A percentile compares a stretch with the other conserved stretches of the same genome.
These are phyloP conservation scores for Caradrina kadenii DNA, from an alignment of 2,888 invertebrate genomes.

Conservation along the genomic window DNA sequence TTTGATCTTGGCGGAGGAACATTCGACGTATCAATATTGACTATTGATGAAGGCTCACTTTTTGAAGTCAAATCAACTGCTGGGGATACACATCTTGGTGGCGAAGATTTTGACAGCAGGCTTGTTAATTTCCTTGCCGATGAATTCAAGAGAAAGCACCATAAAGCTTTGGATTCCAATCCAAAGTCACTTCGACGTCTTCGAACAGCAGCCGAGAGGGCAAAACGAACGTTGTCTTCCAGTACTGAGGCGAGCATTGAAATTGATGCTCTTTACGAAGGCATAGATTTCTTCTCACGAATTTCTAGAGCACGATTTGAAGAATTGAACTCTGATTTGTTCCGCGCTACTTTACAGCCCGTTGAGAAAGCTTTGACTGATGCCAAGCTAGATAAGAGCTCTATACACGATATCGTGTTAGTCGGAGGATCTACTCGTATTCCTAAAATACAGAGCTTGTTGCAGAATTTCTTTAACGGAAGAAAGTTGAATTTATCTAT, in stretches of 20 bases:
- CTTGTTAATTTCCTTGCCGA: slow-evolving; percentile 92
- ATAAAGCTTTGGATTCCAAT: slow-evolving; percentile 92
- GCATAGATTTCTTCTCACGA: slow-evolving; percentile 92
- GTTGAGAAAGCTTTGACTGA: slow-evolving; percentile 94
- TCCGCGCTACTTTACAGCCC: slow-evolving; percentile 93
- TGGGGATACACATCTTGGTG: slow-evolving; percentile 96
- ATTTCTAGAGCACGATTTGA: slow-evolving; percentile 94
- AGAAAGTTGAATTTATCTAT: slow-evolving; percentile 93
- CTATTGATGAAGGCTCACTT: slow-evolving; percentile 94
- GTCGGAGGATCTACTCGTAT: slow-evolving; percentile 96
- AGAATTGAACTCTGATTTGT: slow-evolving; percentile 93
- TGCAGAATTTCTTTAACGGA: slow-evolving; percentile 94
- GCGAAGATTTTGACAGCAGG: slow-evolving; percentile 92
- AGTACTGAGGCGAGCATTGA: slow-evolving; percentile 94
- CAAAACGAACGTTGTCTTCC: slow-evolving; percentile 94
- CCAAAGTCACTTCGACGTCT: slow-evolving; percentile 92
- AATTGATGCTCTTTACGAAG: slow-evolving; percentile 94
- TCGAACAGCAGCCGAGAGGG: slow-evolving; percentile 94
- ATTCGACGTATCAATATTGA: slow-evolving; percentile 95
- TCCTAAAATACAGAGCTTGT: slow-evolving; percentile 94
- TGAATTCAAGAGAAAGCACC: slow-evolving; percentile 93
- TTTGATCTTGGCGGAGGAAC: slow-evolving; percentile 93
- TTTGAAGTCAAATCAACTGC: slow-evolving; percentile 96
- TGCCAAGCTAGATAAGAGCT: slow-evolving; percentile 93
- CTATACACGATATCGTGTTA: slow-evolving; percentile 94